Conservation (phyloP, 1,140 invertebrate genomes). For the Tribolium castaneum region DNA sequence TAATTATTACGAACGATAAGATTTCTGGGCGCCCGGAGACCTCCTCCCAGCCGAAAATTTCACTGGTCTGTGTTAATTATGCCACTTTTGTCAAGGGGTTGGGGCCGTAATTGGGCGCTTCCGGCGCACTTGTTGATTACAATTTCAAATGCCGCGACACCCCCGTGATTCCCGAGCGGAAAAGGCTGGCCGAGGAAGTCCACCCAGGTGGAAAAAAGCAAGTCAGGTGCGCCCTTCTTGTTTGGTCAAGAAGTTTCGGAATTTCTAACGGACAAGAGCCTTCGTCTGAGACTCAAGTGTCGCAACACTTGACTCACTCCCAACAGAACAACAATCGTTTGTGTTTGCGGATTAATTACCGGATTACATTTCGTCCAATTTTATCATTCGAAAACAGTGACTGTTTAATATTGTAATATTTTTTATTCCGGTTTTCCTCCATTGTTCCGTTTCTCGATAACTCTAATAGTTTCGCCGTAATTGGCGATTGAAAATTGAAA, state of each 20-base stretch:
- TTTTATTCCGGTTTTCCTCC: too few relatives aligned
- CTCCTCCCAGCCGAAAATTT: too few relatives aligned
- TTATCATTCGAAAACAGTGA: neutral
- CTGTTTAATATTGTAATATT: conserved; percentile 2
- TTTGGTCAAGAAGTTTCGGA: neutral
- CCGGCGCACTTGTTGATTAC: conserved; percentile 19
- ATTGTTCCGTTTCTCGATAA: too few relatives aligned
- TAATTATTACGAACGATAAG: conserved; percentile 22
- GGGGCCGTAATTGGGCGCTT: conserved; percentile 9
- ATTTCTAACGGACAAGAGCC: neutral
- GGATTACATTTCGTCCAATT: neutral
- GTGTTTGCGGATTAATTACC: neutral
- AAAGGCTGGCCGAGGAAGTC: conserved; percentile 2
- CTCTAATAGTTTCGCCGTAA: too few relatives aligned
- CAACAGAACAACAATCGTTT: neutral
- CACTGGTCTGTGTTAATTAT: neutral
- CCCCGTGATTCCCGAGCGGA: conserved; percentile 9
- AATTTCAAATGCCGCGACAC: conserved; percentile 5
- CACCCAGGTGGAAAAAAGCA: neutral
- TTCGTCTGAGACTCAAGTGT: too few relatives aligned
- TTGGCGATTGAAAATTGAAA: too few relatives aligned
- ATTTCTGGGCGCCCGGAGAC: conserved; percentile 10
- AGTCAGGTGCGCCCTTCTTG: neutral
- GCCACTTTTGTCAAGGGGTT: conserved; percentile 20
- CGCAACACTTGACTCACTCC: neutral